phyloP scores from a whole-genome alignment of 2,797 vertebrate species.

The Zenarchopterus dispar region DNA sequence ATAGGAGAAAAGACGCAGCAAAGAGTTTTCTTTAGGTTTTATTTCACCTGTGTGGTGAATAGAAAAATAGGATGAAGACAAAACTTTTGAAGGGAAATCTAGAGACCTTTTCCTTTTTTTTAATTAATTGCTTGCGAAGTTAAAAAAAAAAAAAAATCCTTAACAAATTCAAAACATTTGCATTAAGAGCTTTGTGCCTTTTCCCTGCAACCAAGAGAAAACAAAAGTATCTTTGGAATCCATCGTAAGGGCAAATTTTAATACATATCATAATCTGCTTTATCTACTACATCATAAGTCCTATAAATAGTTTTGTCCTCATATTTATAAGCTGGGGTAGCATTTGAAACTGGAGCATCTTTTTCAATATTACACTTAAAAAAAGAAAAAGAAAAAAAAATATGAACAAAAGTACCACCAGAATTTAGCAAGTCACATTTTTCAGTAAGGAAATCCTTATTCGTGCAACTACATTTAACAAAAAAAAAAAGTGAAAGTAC shows the following conservation, averaged over 20 bases:
- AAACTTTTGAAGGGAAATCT: slow-evolving; percentile 85
- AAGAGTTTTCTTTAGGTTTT: slow-evolving; percentile 79
- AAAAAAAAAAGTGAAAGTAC: slow-evolving; percentile 73
- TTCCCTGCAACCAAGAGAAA: slow-evolving; percentile 86
- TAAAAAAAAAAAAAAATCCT: slow-evolving; percentile 57
- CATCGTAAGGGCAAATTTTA: slow-evolving; percentile 83
- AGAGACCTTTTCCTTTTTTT: slow-evolving; percentile 75
- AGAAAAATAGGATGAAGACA: slow-evolving; percentile 87
- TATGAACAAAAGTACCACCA: slow-evolving; percentile 83
- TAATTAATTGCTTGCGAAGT: slow-evolving; percentile 82
- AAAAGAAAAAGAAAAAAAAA: slow-evolving; percentile 47
- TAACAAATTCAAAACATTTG: slow-evolving; percentile 83
- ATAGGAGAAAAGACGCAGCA: slow-evolving; percentile 45
- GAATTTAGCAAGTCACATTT: slow-evolving; percentile 85
- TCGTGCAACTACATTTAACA: slow-evolving; percentile 87
- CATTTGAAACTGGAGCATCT: slow-evolving; percentile 80
- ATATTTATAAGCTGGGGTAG: slow-evolving; percentile 86
- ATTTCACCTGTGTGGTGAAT: slow-evolving; percentile 85
- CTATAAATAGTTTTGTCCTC: slow-evolving; percentile 87
- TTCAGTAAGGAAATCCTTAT: slow-evolving; percentile 82
- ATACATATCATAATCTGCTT: slow-evolving; percentile 84
- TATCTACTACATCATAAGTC: slow-evolving; percentile 85
- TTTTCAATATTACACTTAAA: slow-evolving; percentile 80
- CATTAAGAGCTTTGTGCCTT: slow-evolving; percentile 88
- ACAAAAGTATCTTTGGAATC: slow-evolving; percentile 87